Conservation (phyloP, 2,888 invertebrate species). For the Empis livida region DNA sequence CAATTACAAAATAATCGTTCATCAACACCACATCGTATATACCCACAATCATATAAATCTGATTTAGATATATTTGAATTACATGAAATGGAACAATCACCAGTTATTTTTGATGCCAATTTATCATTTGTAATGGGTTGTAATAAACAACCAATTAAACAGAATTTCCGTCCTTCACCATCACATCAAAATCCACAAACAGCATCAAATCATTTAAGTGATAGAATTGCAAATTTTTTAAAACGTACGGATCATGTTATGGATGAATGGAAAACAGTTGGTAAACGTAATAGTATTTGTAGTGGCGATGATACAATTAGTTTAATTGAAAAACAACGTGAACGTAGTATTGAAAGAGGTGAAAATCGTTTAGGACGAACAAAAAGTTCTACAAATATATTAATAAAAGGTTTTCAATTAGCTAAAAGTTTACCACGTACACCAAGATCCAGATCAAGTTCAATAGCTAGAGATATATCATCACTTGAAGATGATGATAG, state of each 20-base stretch:
- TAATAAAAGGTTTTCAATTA: conserved; percentile 69
- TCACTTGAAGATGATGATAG: conserved; percentile 44
- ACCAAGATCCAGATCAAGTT: conserved; percentile 31
- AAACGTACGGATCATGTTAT: conserved; percentile 75
- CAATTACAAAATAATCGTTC: conserved; percentile 15
- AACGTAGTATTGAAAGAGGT: conserved; percentile 26
- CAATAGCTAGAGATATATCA: conserved; percentile 25
- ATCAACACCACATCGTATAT: conserved; percentile 48
- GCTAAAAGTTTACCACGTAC: conserved; percentile 36
- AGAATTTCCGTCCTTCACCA: conserved; percentile 55
- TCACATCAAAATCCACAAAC: conserved; percentile 65
- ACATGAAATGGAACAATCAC: conserved; percentile 54
- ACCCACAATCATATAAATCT: conserved; percentile 46
- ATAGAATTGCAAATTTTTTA: conserved; percentile 67
- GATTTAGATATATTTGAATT: conserved; percentile 45
- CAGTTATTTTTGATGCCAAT: conserved; percentile 72
- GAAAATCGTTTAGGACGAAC: conserved; percentile 44
- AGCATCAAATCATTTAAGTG: conserved; percentile 60
- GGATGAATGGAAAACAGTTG: conserved; percentile 71
- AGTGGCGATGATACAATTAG: conserved; percentile 31
- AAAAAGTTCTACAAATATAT: conserved; percentile 65
- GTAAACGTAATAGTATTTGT: conserved; percentile 40
- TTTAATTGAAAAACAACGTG: conserved; percentile 32
- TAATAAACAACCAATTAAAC: conserved; percentile 54
- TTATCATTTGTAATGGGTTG: conserved; percentile 65